Evolutionary conservation across 2,113 vertebrate species (phyloP), one percentile per base, ranked within the genome.

Genomic region (Columbina picui): DNA sequence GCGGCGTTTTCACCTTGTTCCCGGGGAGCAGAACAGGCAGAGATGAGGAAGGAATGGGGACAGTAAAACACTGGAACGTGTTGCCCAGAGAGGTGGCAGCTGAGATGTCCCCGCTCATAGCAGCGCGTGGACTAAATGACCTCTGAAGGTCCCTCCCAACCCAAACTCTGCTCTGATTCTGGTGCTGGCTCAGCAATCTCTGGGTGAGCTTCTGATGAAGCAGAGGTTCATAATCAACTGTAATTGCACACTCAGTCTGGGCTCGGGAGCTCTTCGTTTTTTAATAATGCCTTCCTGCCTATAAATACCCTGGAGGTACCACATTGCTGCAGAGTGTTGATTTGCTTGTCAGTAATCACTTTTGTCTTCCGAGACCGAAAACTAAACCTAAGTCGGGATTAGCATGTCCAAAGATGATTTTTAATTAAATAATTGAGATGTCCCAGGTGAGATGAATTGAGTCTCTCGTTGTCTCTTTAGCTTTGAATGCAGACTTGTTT

Each of bases 361-460:
- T 67, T 45, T 56, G 60, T 64, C 88, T 69, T 76, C 74, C 52
- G 93, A 93, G 93, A 85, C 52, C 30, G 39, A 36, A 75, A 70
- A 61, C n/a, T 41, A 64, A 82, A 90, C 60, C 30, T 18, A 79
- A 61, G 19, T 53, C 59, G 60, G 65, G 74, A 90, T 82, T 64
- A 85, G 65, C 56, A 21, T 30, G 41, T 57, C 45, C 71, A 70
- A 68, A 57, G 34, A 80, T 47, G 30, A 69, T 55, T 93, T 75
- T 82, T 87, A 86, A 95, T 96, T 93, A 84, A 94, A 94, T 91
- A 75, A 80, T 64, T 77, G 61, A 70, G 49, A 29, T 60, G 29
- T 76, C 63, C 55, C 81, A 73, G 60, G 63, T 67, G 88, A 94
- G 65, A 49, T 64, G 29, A 80, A 70, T 94, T 86, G 30, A 59